Base-by-base conservation (phyloP, 2,888 invertebrate genomes). In the Cynaeus angustus region DNA sequence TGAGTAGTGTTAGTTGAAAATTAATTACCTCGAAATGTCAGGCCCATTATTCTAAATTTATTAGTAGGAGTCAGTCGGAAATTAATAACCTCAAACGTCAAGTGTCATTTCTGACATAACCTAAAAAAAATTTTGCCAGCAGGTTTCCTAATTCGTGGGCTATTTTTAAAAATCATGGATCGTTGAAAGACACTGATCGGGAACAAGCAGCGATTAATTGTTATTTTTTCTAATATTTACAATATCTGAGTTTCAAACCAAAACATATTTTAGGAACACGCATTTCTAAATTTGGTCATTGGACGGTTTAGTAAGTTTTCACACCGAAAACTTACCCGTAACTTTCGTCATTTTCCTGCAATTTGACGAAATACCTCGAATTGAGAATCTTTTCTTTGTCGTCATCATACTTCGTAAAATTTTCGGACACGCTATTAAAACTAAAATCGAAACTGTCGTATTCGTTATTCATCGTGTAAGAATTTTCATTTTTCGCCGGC, bases 401-500 rank as follows among this genome's bases (percentile, higher is more conserved):
- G 9, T 79, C 78, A 12, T 77, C 72, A 61, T 81, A 84, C 77
- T 84, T 85, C 45, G 55, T 30, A 52, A 41, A 33, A 56, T 70
- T 48, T 26, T 87, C 87, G 78, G 87, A 87, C 69, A 86, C 86
- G 76, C 85, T 86, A 61, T 85, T 86, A 74, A 88, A 88, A 70
- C 81, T 80, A 74, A 81, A 81, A 77, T 83, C 83, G 70, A 82
- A 77, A 73, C 79, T 82, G 62, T 83, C 83, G 72, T 86, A 88
- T 76, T 88, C 87, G 78, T 87, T 62, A 88, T 78, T 88, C 88
- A 75, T 87, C 87, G 41, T 84, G 71, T 85, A 73, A 52, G 72
- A 68, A 70, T 75, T 75, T 72, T 78, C 78, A 72, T 76, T 76
- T 52, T 73, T 68, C 48, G 67, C 74, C 72, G 74, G 74, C 71